Percentiles rank a stretch among this genome's conserved stretches.
These are phyloP conservation scores for Stenichneumon culpator DNA, from an alignment of 2,888 invertebrate genomes.

Conservation along the genomic window DNA sequence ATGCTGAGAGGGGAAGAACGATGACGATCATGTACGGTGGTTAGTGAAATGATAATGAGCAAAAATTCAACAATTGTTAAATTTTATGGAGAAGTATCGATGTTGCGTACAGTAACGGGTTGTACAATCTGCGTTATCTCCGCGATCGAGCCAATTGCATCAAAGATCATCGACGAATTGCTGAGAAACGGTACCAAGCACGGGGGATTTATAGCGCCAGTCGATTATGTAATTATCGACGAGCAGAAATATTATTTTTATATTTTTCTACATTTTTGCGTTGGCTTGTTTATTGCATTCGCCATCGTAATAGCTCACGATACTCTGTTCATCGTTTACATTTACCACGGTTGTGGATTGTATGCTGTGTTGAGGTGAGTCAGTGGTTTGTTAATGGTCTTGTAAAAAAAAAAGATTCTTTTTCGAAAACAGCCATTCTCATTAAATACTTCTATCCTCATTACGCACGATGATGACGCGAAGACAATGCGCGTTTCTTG, in stretches of 20 bases:
- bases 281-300: neutral
- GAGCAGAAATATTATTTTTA: constrained; percentile 23
- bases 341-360: constrained; percentile 51
- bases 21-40: neutral
- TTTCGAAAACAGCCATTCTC: no score
- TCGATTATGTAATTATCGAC: neutral
- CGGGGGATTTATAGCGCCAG: neutral
- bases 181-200: neutral
- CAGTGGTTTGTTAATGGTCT: no score
- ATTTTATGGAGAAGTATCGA: neutral
- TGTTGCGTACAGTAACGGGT: neutral
- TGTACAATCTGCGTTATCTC: neutral
- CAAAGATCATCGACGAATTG: constrained; percentile 10
- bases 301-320: constrained; percentile 8
- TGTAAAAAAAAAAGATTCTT: no score
- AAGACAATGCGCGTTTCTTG: neutral
- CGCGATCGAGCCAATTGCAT: neutral
- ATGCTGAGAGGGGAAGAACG: neutral
- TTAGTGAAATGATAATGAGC: neutral
- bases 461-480: no score
- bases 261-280: neutral
- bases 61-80: neutral
- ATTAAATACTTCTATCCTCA: no score
- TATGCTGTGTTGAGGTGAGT: constrained; percentile 51
- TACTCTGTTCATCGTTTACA: constrained; percentile 38